A percentile compares a stretch with the other conserved stretches of the same genome.
phyloP scores from a whole-genome alignment of 2,113 vertebrate species.

The Callocephalon fimbriatum region DNA sequence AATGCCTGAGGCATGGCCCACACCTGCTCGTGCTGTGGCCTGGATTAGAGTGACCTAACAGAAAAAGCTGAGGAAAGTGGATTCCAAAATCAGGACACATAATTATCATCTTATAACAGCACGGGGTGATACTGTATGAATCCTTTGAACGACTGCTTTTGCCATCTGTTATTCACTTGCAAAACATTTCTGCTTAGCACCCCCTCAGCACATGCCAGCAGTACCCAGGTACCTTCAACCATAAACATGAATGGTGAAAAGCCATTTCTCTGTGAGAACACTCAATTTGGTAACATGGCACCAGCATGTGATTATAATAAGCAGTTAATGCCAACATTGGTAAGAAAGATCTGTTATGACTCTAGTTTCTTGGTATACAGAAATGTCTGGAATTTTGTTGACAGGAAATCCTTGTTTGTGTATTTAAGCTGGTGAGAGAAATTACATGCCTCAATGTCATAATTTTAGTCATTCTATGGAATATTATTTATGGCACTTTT shows the following conservation, averaged over 20 bases:
- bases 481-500: background rate
- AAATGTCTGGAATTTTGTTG: background rate
- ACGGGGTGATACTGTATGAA: background rate
- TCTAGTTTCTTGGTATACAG: background rate
- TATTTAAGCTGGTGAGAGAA: background rate
- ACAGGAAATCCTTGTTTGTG: background rate
- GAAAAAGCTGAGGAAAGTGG: background rate
- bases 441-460: background rate
- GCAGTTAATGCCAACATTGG: background rate
- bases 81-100: constrained; percentile 13
- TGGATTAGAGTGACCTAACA: background rate
- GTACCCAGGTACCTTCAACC: background rate
- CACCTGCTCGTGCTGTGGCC: background rate
- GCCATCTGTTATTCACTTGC: constrained; percentile 25
- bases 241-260: background rate
- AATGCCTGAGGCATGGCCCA: background rate
- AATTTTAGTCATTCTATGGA: background rate
- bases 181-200: background rate
- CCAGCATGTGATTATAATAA: background rate
- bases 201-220: accelerated
- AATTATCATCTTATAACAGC: constrained; percentile 1
- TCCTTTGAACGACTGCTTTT: background rate
- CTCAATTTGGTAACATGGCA: background rate
- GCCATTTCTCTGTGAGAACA: background rate
- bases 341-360: background rate